These are phyloP conservation scores for Alviniconcha strummeri DNA, from an alignment of 2,888 invertebrate species.

Conservation along the genomic window DNA sequence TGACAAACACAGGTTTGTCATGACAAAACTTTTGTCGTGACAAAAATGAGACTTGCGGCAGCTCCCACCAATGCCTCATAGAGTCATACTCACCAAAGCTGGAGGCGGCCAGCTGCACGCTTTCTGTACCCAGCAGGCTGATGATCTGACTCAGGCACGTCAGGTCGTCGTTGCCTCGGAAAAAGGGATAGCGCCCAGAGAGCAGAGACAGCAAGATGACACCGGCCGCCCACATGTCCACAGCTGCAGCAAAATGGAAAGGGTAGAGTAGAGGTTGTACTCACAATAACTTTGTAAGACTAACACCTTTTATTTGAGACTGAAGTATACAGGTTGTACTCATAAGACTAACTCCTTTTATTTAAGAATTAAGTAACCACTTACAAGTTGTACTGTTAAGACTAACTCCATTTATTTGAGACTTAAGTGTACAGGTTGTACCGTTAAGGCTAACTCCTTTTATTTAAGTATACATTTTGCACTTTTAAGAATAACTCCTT, in stretches of 20 bases:
- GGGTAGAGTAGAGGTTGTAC: no score
- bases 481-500: no score
- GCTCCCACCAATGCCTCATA: neutral
- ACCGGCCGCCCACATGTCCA: conserved; percentile 93
- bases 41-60: neutral
- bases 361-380: neutral
- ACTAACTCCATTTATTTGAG: neutral
- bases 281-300: no score
- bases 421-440: neutral
- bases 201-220: conserved; percentile 87
- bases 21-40: no score
- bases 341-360: conserved; percentile 34
- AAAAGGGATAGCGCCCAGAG: conserved; percentile 88
- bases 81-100: conserved; percentile 80
- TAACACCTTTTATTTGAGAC: no score
- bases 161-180: conserved; percentile 86
- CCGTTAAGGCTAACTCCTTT: no score
- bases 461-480: no score
- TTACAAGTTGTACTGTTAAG: neutral
- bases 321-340: conserved; percentile 37
- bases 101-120: conserved; percentile 81
- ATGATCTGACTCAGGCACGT: conserved; percentile 89
- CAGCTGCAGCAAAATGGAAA: conserved; percentile 75
- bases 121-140: conserved; percentile 84
- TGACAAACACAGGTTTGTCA: no score